A percentile compares a stretch with the other conserved stretches of the same genome.
Evolutionary conservation across 1,140 invertebrate species (phyloP).

Genomic region (Nasonia giraulti): DNA sequence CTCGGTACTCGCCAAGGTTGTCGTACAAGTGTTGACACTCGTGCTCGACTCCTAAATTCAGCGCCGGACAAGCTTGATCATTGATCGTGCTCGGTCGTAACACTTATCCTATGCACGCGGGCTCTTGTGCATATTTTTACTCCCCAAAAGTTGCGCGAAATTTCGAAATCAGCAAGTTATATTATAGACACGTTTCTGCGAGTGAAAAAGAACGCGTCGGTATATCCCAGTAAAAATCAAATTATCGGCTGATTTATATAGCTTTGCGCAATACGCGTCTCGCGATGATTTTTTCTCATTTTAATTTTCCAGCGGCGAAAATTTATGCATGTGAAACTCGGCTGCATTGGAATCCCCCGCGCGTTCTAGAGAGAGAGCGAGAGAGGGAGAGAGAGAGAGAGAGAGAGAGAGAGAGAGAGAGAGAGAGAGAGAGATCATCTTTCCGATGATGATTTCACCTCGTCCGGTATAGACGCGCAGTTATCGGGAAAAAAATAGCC

Average conservation of each 20-base stretch:
- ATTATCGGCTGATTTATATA: conserved; percentile 7
- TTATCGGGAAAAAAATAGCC: no score
- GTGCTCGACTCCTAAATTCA: background rate
- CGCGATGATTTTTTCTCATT: no score
- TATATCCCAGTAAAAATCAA: background rate
- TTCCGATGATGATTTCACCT: background rate
- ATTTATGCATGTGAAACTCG: background rate
- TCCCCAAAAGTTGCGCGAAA: no score
- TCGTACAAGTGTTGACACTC: conserved; percentile 10
- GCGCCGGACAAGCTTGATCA: background rate
- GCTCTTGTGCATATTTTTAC: background rate
- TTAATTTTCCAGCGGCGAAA: background rate
- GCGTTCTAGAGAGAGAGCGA: no score
- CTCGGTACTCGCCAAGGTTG: background rate
- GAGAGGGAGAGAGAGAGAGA: no score
- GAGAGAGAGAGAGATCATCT: no score
- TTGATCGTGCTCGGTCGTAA: background rate
- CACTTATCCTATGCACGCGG: no score
- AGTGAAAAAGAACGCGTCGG: background rate
- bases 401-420: no score
- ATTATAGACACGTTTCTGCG: background rate
- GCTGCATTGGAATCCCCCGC: no score
- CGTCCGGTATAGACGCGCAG: no score
- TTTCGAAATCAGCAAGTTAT: background rate
- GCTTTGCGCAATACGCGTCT: background rate